Base-by-base conservation (phyloP, 2,113 vertebrate species). In the Patagioenas fasciata region DNA sequence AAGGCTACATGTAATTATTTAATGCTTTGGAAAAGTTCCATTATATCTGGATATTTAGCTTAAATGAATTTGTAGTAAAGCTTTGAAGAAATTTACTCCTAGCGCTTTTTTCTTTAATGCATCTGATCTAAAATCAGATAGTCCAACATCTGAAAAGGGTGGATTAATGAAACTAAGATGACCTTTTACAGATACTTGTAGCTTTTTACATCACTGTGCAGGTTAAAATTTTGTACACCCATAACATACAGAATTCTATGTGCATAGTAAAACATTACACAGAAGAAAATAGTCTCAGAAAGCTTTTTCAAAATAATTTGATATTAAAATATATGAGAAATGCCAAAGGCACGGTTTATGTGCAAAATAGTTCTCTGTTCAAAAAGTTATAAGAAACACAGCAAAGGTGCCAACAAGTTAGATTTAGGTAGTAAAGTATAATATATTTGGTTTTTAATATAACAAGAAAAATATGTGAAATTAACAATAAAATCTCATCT, bases 1-100 rank as follows among this genome's bases (percentile, higher is more conserved):
- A 83, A 88, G 26, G 58, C 36, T 89, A 79, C 29, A 78, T 62
- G 44, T 47, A 61, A 93, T 89, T 94, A 79, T 78, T 91, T 93
- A 44, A 93, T 82, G 57, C 38, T 91, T 91, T 67, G 85, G 66
- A 80, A 86, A 94, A 3, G 23, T 94, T 78, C 61, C 38, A 62
- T 61, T 91, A 18, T 51, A 56, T 89, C 57, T 88, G 36, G 25
- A 72, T 71, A 29, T 69, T 19, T 53, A 64, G 78, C 15, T 28
- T 73, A 62, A 38, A 91, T 28, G 21, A 79, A 91, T 83, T 89
- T 32, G 47, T 53, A 66, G 14, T 54, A 80, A 82, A 61, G 13
- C 11, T 53, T 32, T 65, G 61, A 78, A 70, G 25, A 80, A 48
- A 69, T 16, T 21, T 51, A 31, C 24, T 67, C 28, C 48, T 38